A percentile compares a stretch with the other conserved stretches of the same genome.
These are phyloP conservation scores for Keiferia lycopersicella DNA, from an alignment of 2,888 invertebrate genomes.

Conservation along the genomic window DNA sequence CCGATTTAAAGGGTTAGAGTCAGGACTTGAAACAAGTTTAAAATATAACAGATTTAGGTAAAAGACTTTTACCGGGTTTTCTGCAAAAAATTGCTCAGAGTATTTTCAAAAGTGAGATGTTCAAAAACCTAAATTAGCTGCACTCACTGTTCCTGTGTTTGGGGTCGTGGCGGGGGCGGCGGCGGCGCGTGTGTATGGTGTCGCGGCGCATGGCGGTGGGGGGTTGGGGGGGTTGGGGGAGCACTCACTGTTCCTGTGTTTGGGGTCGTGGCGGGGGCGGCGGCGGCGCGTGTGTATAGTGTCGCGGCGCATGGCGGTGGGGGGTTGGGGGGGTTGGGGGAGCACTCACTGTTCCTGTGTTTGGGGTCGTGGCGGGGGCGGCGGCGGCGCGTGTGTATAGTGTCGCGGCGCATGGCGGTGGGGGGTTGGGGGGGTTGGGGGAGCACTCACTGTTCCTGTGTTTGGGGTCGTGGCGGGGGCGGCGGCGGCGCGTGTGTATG, in stretches of 20 bases:
- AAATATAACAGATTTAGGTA: too few species aligned
- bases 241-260: conserved; percentile 57
- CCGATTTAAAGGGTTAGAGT: too few species aligned
- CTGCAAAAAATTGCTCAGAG: too few species aligned
- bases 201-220: conserved; percentile 98
- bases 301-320: conserved; percentile 97
- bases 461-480: conserved; percentile 87
- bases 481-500: conserved; percentile 95
- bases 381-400: conserved; percentile 95
- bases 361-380: conserved; percentile 80
- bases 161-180: conserved; percentile 84
- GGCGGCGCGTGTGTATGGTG: conserved; percentile 96
- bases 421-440: conserved; percentile 85
- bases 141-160: conserved; percentile 57
- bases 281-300: conserved; percentile 97
- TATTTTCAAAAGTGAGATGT: too few species aligned
- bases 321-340: conserved; percentile 95
- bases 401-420: conserved; percentile 97
- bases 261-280: conserved; percentile 82
- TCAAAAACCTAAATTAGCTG: too few species aligned
- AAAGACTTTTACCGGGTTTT: too few species aligned
- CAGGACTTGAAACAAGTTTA: too few species aligned
- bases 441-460: conserved; percentile 73
- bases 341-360: conserved; percentile 81
- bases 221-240: conserved; percentile 96